These are phyloP conservation scores for Pteromalus puparum DNA, from an alignment of 1,140 invertebrate genomes.

Conservation along the genomic window DNA sequence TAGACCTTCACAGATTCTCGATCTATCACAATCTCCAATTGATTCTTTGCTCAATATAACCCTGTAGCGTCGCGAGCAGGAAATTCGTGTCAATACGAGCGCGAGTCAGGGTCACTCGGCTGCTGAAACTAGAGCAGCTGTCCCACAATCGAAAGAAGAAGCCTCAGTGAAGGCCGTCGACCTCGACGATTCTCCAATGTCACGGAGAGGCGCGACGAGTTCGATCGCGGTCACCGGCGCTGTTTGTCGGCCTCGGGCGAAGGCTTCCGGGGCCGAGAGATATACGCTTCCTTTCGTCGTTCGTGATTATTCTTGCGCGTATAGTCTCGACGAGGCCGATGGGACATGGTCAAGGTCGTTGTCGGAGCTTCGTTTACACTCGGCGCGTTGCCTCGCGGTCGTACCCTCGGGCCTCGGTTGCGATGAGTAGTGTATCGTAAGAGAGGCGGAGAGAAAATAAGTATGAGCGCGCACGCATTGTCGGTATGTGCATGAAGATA, in stretches of 20 bases:
- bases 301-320: background rate
- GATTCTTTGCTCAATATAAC: background rate
- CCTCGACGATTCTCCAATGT: background rate
- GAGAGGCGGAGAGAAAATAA: background rate
- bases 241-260: background rate
- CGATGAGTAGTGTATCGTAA: background rate
- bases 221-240: background rate
- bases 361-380: background rate
- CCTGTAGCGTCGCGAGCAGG: background rate
- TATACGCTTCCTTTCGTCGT: background rate
- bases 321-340: background rate
- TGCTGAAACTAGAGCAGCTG: background rate
- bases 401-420: background rate
- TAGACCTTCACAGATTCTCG: background rate
- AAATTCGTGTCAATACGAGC: no score
- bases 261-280: background rate
- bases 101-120: background rate
- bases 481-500: no score
- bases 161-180: background rate
- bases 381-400: background rate
- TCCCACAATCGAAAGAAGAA: background rate
- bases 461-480: no score
- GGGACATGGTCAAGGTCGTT: background rate
- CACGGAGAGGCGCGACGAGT: background rate
- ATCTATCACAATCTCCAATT: background rate